Conservation (phyloP, 2,797 vertebrate species). For the Rhinogobio ventralis region DNA sequence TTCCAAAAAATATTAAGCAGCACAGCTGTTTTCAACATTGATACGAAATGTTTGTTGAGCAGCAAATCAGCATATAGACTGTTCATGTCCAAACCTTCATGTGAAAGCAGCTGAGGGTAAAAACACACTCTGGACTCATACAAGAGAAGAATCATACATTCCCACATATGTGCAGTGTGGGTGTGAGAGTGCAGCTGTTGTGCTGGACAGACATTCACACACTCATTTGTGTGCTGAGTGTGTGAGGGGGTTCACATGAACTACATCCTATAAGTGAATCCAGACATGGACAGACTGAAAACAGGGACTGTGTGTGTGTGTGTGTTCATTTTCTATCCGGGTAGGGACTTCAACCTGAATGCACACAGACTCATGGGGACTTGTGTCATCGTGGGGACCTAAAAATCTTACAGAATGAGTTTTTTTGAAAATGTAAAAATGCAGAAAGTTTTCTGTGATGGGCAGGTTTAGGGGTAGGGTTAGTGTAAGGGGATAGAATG, state of each 20-base stretch:
- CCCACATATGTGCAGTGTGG: background rate
- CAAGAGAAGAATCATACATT: background rate
- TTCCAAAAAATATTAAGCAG: too few species aligned
- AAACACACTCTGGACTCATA: background rate
- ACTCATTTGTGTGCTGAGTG: constrained; percentile 31
- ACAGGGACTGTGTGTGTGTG: too few species aligned
- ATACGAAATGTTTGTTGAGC: background rate
- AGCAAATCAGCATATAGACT: background rate
- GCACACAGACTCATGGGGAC: too few species aligned
- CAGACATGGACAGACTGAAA: background rate
- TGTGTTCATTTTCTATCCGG: too few species aligned
- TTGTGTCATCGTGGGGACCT: too few species aligned
- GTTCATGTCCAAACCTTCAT: background rate
- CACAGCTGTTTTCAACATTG: too few species aligned
- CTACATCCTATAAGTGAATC: background rate
- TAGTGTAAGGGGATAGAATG: too few species aligned
- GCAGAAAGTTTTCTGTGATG: too few species aligned
- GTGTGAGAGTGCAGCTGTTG: constrained; percentile 38
- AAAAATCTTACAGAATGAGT: too few species aligned
- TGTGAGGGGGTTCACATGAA: constrained; percentile 41
- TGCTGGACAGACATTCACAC: constrained; percentile 27
- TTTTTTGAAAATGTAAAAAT: too few species aligned
- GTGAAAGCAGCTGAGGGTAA: constrained; percentile 22
- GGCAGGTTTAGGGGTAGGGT: too few species aligned
- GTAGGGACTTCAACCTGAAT: too few species aligned